Conservation (phyloP, 2,888 invertebrate species). For the Platycheirus rosarum region DNA sequence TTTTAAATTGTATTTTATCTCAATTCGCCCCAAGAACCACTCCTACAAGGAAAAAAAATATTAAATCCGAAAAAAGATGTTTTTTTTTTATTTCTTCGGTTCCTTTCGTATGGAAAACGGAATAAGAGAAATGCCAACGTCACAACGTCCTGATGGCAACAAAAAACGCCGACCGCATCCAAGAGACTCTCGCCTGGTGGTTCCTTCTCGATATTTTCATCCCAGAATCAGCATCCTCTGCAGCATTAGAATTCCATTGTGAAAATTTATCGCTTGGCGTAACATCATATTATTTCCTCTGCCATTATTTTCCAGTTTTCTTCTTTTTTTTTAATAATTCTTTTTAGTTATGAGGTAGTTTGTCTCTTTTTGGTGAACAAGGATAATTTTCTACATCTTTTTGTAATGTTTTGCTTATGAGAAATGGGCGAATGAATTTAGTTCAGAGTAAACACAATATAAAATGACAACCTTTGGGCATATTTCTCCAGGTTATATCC, state of each 20-base stretch:
- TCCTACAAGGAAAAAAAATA: slow-evolving; percentile 25
- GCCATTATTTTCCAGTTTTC: slow-evolving; percentile 58
- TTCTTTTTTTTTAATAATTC: slow-evolving; percentile 7
- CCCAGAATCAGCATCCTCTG: slow-evolving; percentile 40
- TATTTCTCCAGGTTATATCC: slow-evolving; percentile 47
- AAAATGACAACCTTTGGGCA: slow-evolving; percentile 48
- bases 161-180: slow-evolving; percentile 30
- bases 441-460: slow-evolving; percentile 9
- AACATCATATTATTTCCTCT: slow-evolving; percentile 72
- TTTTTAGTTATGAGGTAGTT: slow-evolving; percentile 55
- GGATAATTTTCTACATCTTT: slow-evolving; percentile 45
- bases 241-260: slow-evolving; percentile 69
- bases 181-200: slow-evolving; percentile 9
- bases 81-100: slow-evolving; percentile 49
- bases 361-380: slow-evolving; percentile 5
- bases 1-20: slow-evolving; percentile 68
- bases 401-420: slow-evolving; percentile 33
- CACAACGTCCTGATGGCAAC: slow-evolving; percentile 16
- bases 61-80: slow-evolving; percentile 40
- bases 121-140: slow-evolving; percentile 21
- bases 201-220: slow-evolving; percentile 48
- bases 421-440: slow-evolving; percentile 39
- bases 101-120: slow-evolving; percentile 33
- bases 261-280: slow-evolving; percentile 72
- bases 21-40: slow-evolving; percentile 27